Percentiles rank a stretch among this genome's conserved stretches.
These are phyloP conservation scores for Epinephelus malabaricus DNA, from an alignment of 2,797 vertebrate genomes.

Conservation along the genomic window DNA sequence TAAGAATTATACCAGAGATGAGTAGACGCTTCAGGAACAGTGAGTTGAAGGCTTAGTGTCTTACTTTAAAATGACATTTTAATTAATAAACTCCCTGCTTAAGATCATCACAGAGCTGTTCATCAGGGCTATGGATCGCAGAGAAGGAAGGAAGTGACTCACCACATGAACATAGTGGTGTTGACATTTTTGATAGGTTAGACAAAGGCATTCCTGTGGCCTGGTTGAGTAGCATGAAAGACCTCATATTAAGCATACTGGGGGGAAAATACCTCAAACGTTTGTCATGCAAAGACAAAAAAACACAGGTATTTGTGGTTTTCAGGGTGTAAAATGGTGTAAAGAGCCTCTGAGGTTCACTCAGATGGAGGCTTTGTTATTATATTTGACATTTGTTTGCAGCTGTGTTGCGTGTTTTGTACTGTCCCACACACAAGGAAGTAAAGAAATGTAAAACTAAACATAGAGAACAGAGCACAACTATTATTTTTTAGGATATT, in stretches of 20 bases:
- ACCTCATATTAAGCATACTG: neutral
- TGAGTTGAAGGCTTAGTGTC: neutral
- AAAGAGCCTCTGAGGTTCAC: too few species aligned
- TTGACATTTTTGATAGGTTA: slow-evolving; percentile 30
- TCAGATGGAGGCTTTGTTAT: too few species aligned
- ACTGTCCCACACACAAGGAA: neutral
- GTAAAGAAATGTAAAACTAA: neutral
- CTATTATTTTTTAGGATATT: neutral
- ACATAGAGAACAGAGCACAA: neutral
- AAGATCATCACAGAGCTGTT: slow-evolving; percentile 10
- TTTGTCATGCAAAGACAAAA: slow-evolving; percentile 3
- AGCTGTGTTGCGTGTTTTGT: neutral
- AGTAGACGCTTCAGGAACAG: neutral
- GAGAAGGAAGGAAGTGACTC: slow-evolving; percentile 43
- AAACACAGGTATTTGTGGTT: neutral
- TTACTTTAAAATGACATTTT: neutral
- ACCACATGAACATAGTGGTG: neutral
- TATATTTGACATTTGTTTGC: too few species aligned
- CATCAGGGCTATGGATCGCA: neutral
- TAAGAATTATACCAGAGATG: neutral
- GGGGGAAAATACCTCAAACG: neutral
- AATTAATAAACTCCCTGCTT: slow-evolving; percentile 15
- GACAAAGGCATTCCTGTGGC: slow-evolving; percentile 22
- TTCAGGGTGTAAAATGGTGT: too few species aligned
- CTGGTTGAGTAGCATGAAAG: slow-evolving; percentile 3